Conservation (phyloP, 2,797 vertebrate genomes). For the Calcarius lapponicus region DNA sequence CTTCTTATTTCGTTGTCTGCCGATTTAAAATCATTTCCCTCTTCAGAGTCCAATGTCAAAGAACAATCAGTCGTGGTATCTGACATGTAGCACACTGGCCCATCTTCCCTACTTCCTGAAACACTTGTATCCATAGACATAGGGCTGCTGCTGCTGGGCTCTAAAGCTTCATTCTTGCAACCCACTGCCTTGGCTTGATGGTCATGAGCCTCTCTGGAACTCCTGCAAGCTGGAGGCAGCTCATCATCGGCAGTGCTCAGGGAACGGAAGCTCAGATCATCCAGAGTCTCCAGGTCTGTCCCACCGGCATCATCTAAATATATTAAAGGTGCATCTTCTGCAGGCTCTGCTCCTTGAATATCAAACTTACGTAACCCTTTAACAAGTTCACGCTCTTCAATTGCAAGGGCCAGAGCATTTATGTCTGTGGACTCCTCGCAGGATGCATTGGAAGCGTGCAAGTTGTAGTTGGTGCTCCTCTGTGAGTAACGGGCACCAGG, state of each 20-base stretch:
- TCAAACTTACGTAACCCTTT: conserved; percentile 83
- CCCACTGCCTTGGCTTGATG: conserved; percentile 61
- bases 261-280: conserved; percentile 44
- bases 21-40: conserved; percentile 76
- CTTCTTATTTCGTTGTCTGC: conserved; percentile 58
- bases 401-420: conserved; percentile 72
- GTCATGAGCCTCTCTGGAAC: not conserved
- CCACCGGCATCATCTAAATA: conserved; percentile 71
- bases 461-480: not conserved
- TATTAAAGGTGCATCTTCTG: conserved; percentile 71
- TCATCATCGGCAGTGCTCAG: not conserved
- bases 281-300: conserved; percentile 72
- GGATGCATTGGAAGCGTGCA: conserved; percentile 47
- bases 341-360: conserved; percentile 73
- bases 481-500: not conserved
- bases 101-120: conserved; percentile 78
- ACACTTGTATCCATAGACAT: conserved; percentile 78
- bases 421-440: conserved; percentile 37
- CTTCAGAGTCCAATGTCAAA: conserved; percentile 87
- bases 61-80: conserved; percentile 87
- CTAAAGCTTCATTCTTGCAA: conserved; percentile 74
- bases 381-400: conserved; percentile 86
- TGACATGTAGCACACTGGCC: conserved; percentile 76
- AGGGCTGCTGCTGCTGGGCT: conserved; percentile 78
- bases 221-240: not conserved